phyloP scores from a whole-genome alignment of 2,888 invertebrate genomes.

The Polymixis lichenea region DNA sequence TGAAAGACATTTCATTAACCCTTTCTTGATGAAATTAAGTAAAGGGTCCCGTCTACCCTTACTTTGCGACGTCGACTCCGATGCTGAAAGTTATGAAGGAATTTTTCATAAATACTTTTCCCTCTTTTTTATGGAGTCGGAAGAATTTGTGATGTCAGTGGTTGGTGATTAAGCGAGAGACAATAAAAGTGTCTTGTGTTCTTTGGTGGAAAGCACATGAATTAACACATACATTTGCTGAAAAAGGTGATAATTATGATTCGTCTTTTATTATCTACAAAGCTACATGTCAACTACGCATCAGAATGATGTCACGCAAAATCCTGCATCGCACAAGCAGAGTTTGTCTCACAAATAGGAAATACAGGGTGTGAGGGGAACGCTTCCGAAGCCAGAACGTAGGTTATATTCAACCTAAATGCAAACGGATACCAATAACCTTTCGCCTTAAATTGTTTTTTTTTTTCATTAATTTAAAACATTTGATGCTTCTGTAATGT shows the following conservation, averaged over 20 bases:
- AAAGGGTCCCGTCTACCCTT: slow-evolving; percentile 46
- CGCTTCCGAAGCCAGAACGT: too few species aligned
- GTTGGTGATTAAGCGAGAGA: slow-evolving; percentile 32
- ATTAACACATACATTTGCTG: not conserved
- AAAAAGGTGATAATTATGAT: not conserved
- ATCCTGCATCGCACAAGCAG: not conserved
- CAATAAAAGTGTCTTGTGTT: not conserved
- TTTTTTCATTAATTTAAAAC: too few species aligned
- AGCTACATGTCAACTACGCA: too few species aligned
- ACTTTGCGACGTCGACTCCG: slow-evolving; percentile 36
- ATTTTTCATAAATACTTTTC: slow-evolving; percentile 63
- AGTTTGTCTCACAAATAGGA: not conserved
- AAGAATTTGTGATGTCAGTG: slow-evolving; percentile 38
- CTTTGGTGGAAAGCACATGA: not conserved
- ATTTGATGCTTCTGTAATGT: too few species aligned
- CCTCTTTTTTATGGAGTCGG: slow-evolving; percentile 35
- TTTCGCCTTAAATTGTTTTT: too few species aligned
- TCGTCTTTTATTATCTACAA: too few species aligned
- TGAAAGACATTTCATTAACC: slow-evolving; percentile 69
- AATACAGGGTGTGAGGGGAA: too few species aligned
- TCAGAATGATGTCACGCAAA: too few species aligned
- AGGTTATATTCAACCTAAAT: too few species aligned
- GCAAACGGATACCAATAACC: too few species aligned
- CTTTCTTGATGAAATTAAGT: slow-evolving; percentile 68
- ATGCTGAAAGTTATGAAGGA: slow-evolving; percentile 58